Conservation (phyloP, 2,888 invertebrate genomes). For the Trimorus sp. region DNA sequence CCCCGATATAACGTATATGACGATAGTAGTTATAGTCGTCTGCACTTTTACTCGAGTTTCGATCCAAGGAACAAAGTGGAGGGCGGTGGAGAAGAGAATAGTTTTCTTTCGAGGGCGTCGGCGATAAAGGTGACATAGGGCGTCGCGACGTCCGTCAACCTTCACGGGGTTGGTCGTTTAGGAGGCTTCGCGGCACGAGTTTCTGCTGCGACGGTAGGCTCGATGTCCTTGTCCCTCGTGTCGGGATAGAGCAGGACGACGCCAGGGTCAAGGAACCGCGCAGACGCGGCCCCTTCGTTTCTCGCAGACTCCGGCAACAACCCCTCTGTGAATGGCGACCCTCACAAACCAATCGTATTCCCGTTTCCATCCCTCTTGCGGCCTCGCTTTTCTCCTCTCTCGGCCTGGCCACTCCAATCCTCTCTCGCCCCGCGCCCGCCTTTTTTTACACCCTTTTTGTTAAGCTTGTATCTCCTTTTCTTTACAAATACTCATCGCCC, state of each 20-base stretch:
- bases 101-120: conserved; percentile 72
- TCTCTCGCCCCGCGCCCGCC: conserved; percentile 40
- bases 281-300: conserved; percentile 72
- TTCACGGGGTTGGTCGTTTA: conserved; percentile 77
- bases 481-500: no score
- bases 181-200: conserved; percentile 65
- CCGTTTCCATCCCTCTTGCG: conserved; percentile 81
- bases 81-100: conserved; percentile 65
- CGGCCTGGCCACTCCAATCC: conserved; percentile 46
- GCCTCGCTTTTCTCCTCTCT: conserved; percentile 58
- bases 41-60: conserved; percentile 62
- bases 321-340: conserved; percentile 80
- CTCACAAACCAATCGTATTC: conserved; percentile 82
- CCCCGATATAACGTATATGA: conserved; percentile 36
- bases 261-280: conserved; percentile 79
- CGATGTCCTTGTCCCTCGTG: conserved; percentile 69
- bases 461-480: no score
- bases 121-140: conserved; percentile 80
- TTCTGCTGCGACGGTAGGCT: conserved; percentile 67
- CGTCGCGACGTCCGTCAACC: conserved; percentile 81
- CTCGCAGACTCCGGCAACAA: conserved; percentile 78
- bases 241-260: conserved; percentile 68
- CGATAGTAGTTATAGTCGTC: conserved; percentile 60
- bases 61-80: conserved; percentile 56
- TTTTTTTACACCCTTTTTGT: conserved; percentile 5